These are phyloP conservation scores for Balaeniceps rex DNA, from an alignment of 2,113 vertebrate species.

Conservation along the genomic window DNA sequence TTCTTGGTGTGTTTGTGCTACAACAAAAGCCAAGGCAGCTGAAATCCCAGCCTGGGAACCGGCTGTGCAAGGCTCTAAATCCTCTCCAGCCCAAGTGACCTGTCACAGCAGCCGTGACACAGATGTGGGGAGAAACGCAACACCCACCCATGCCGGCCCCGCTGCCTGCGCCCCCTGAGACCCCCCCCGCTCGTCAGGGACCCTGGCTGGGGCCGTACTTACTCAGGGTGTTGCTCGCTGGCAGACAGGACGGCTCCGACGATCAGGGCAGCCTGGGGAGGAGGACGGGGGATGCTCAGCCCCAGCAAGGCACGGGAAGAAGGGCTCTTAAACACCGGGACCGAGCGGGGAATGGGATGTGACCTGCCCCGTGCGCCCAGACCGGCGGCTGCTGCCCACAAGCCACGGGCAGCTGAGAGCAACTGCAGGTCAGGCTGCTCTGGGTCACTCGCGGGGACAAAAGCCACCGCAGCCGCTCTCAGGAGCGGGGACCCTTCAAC, in stretches of 20 bases:
- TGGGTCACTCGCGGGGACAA: fast-evolving
- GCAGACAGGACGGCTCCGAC: neutral
- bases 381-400: too few relatives aligned
- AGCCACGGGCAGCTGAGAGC: neutral
- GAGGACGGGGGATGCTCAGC: neutral
- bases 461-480: neutral
- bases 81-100: neutral
- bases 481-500: neutral
- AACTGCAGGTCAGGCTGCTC: neutral
- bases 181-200: neutral
- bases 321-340: neutral
- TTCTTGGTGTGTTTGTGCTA: neutral
- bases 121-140: fast-evolving
- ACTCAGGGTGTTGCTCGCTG: neutral
- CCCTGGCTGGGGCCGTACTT: neutral
- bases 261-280: neutral
- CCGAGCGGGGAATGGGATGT: neutral
- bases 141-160: fast-evolving
- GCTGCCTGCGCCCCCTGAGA: fast-evolving
- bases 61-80: neutral
- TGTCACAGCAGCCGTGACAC: neutral
- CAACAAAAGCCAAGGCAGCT: neutral
- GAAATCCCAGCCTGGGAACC: neutral
- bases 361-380: neutral
- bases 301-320: neutral